Conservation (phyloP, 1,140 invertebrate genomes). For the Caenorhabditis elegans region WBcel235 BX284603.4:8834501-8835000, state of each 20-base stretch:
- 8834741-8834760: constrained; percentile 59
- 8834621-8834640: constrained; percentile 54
- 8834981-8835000: constrained; percentile 62
- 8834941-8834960: constrained; percentile 55
- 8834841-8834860: constrained; percentile 44
- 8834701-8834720: constrained; percentile 54
- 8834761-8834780: constrained; percentile 62
- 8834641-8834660: constrained; percentile 64
- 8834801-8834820: constrained; percentile 57
- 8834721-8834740: constrained; percentile 58
- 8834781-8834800: constrained; percentile 63
- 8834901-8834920: constrained; percentile 44
- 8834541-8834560: constrained; percentile 59
- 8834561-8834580: constrained; percentile 58
- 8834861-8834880: not conserved
- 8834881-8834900: constrained; percentile 40
- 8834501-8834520: constrained; percentile 55
- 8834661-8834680: constrained; percentile 64
- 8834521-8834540: constrained; percentile 59
- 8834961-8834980: constrained; percentile 55
- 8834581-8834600: constrained; percentile 47
- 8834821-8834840: constrained; percentile 52
- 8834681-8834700: constrained; percentile 48
- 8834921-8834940: constrained; percentile 34
- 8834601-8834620: constrained; percentile 55